Conservation (phyloP, 1,140 invertebrate species). For the Saccostrea echinata region DNA sequence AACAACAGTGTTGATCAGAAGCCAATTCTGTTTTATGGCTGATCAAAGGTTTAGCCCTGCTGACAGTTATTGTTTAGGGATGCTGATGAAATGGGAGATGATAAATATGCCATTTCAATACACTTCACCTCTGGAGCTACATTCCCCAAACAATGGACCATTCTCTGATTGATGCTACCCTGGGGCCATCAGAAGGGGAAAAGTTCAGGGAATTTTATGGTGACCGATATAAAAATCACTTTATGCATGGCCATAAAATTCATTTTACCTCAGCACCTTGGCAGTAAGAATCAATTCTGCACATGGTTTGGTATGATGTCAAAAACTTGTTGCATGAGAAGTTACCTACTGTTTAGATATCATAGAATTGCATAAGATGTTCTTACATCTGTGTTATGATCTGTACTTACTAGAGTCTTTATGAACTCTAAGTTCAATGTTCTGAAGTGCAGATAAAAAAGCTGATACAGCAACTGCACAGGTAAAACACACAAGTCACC, state of each 20-base stretch:
- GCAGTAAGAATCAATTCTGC: not conserved
- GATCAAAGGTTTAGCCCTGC: slow-evolving; percentile 28
- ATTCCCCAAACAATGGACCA: slow-evolving; percentile 19
- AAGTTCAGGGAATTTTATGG: not conserved
- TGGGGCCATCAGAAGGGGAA: not conserved
- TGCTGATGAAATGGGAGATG: not conserved
- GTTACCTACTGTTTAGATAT: not conserved
- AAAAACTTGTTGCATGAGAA: not conserved
- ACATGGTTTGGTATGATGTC: not conserved
- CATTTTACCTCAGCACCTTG: not conserved
- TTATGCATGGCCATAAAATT: not conserved
- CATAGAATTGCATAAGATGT: not conserved
- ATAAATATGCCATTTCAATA: slow-evolving; percentile 33
- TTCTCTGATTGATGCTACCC: not conserved
- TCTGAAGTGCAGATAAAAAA: not conserved
- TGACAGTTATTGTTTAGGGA: slow-evolving; percentile 31
- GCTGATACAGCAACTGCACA: not conserved
- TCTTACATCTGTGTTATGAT: not conserved
- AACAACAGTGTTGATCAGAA: slow-evolving; percentile 13
- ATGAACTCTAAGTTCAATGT: not conserved
- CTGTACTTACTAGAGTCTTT: too few relatives aligned
- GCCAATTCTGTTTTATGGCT: slow-evolving; percentile 17
- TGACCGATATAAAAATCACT: not conserved
- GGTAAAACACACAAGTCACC: not conserved
- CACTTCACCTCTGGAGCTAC: not conserved